Evolutionary conservation across 2,888 invertebrate genomes (phyloP).

Genomic region (Auanema freiburgensis): DNA sequence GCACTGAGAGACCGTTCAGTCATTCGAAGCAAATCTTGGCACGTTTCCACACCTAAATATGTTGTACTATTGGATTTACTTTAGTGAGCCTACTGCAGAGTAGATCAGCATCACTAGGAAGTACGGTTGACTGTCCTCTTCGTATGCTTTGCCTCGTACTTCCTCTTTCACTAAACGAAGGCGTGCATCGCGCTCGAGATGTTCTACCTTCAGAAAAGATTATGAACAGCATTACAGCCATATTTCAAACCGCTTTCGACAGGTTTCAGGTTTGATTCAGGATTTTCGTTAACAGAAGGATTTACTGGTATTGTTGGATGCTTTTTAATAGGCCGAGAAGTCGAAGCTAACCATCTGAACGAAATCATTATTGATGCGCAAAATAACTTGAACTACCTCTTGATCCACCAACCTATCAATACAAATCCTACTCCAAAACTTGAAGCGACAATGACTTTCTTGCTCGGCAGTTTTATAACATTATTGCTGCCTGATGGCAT

Average conservation of each 20-base stretch:
- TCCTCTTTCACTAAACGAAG: constrained; percentile 18
- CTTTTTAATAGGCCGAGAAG: too few species aligned
- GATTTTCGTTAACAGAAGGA: not conserved
- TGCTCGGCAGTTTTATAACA: too few species aligned
- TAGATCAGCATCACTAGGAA: constrained; percentile 17
- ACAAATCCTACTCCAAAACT: too few species aligned
- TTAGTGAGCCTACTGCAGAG: constrained; percentile 7
- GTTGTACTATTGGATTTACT: not conserved
- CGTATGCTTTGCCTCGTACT: constrained; percentile 13
- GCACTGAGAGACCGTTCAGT: constrained; percentile 37
- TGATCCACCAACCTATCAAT: too few species aligned
- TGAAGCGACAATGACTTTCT: too few species aligned
- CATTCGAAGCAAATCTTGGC: constrained; percentile 36
- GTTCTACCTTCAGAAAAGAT: not conserved
- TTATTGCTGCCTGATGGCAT: too few species aligned
- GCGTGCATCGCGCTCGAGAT: constrained; percentile 12
- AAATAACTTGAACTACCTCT: too few species aligned
- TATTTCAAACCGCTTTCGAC: too few species aligned
- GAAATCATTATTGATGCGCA: too few species aligned
- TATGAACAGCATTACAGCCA: too few species aligned
- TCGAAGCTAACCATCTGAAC: too few species aligned
- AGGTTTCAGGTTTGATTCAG: too few species aligned
- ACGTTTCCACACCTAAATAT: constrained; percentile 34
- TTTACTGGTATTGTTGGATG: not conserved
- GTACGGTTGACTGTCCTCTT: constrained; percentile 7